phyloP scores from a whole-genome alignment of 2,113 vertebrate species.

The Dendrocopos noguchii region DNA sequence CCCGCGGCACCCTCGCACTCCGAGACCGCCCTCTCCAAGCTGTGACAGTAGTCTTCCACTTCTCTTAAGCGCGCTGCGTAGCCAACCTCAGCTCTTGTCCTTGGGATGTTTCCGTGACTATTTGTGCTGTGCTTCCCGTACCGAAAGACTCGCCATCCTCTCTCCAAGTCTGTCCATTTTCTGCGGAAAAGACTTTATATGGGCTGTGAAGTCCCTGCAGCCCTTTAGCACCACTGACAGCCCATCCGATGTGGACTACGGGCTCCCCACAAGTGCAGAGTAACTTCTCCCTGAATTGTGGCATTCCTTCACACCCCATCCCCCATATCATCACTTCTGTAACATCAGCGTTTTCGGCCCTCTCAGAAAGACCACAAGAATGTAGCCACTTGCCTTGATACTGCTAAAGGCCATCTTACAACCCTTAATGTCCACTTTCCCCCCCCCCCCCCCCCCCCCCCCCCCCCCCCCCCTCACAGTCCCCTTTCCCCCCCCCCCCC shows the following conservation, averaged over 20 bases:
- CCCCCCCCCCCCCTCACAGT: neutral
- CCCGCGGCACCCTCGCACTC: neutral
- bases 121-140: neutral
- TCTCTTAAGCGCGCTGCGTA: neutral
- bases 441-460: neutral
- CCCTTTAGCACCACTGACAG: neutral
- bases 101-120: too few species aligned
- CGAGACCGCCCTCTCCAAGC: too few species aligned
- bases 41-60: accelerated
- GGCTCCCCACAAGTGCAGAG: neutral
- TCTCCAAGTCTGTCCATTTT: neutral
- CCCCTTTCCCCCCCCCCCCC: too few species aligned
- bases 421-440: neutral
- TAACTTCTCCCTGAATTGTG: neutral
- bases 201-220: neutral
- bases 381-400: neutral
- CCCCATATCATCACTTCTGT: accelerated
- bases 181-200: too few species aligned
- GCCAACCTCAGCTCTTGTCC: neutral
- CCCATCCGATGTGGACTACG: accelerated
- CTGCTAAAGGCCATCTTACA: neutral
- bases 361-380: neutral
- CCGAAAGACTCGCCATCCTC: neutral
- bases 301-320: neutral
- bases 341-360: neutral